Percentiles rank a stretch among this genome's conserved stretches.
These are phyloP conservation scores for Bombus superbus DNA, from an alignment of 1,140 invertebrate genomes.

Conservation along the genomic window DNA sequence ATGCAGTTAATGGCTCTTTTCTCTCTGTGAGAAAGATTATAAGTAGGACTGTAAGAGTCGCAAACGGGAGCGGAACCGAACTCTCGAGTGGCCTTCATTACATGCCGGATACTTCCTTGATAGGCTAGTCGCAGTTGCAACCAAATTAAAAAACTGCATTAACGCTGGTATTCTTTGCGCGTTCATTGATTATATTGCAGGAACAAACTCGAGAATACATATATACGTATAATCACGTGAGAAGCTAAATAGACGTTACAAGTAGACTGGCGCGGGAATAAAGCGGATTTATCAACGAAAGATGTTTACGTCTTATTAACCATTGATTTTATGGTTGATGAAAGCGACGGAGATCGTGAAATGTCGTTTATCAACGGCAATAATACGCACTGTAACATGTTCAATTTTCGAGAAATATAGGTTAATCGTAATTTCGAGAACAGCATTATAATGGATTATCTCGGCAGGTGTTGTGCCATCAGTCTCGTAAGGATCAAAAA, in stretches of 20 bases:
- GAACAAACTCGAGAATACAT: not conserved
- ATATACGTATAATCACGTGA: not conserved
- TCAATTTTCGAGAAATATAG: no score
- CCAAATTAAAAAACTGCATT: not conserved
- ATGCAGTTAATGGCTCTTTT: conserved; percentile 29
- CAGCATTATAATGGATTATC: no score
- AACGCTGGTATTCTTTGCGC: no score
- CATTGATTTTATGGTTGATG: not conserved
- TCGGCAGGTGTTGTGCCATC: no score
- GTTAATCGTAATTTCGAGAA: no score
- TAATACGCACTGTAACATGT: no score
- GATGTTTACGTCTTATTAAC: no score
- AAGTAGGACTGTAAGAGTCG: conserved; percentile 60
- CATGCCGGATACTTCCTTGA: conserved; percentile 44
- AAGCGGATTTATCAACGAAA: no score
- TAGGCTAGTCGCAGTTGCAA: conserved; percentile 2
- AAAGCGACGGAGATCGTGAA: not conserved
- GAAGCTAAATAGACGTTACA: no score
- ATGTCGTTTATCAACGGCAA: not conserved
- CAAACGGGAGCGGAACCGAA: conserved; percentile 61
- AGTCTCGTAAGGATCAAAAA: no score
- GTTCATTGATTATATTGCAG: not conserved
- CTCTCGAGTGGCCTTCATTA: conserved; percentile 55
- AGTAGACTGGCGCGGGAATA: no score
- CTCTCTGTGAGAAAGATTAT: conserved; percentile 45